These are phyloP conservation scores for Ridgeia piscesae DNA, from an alignment of 1,140 invertebrate species.

Conservation along the genomic window DNA sequence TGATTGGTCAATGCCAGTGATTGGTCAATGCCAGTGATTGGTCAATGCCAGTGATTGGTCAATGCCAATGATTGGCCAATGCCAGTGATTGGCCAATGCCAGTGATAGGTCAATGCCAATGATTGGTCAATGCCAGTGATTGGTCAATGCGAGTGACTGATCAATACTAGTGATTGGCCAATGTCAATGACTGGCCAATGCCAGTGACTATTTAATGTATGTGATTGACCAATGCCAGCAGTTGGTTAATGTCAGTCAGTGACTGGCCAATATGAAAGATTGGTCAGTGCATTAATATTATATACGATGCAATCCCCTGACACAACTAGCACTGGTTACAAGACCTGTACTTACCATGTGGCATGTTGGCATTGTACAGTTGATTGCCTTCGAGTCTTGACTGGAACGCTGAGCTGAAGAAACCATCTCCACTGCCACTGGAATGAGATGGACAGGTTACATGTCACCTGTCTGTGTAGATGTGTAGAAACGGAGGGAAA, in stretches of 20 bases:
- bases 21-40: too few relatives aligned
- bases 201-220: neutral
- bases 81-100: neutral
- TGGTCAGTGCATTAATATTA: neutral
- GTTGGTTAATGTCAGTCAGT: too few relatives aligned
- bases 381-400: constrained; percentile 92
- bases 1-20: too few relatives aligned
- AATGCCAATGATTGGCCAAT: too few relatives aligned
- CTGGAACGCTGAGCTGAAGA: constrained; percentile 96
- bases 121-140: too few relatives aligned
- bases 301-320: neutral
- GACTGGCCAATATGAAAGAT: too few relatives aligned
- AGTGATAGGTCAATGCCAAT: neutral
- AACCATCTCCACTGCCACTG: constrained; percentile 93
- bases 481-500: too few relatives aligned
- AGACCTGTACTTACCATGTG: constrained; percentile 56
- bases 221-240: too few relatives aligned
- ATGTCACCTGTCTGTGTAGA: too few relatives aligned
- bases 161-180: too few relatives aligned
- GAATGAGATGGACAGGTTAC: constrained; percentile 38
- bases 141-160: too few relatives aligned
- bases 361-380: constrained; percentile 92
- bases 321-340: neutral
- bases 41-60: too few relatives aligned
- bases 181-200: neutral